Conservation (phyloP, 2,797 vertebrate genomes). For the Sciaenops ocellatus region DNA sequence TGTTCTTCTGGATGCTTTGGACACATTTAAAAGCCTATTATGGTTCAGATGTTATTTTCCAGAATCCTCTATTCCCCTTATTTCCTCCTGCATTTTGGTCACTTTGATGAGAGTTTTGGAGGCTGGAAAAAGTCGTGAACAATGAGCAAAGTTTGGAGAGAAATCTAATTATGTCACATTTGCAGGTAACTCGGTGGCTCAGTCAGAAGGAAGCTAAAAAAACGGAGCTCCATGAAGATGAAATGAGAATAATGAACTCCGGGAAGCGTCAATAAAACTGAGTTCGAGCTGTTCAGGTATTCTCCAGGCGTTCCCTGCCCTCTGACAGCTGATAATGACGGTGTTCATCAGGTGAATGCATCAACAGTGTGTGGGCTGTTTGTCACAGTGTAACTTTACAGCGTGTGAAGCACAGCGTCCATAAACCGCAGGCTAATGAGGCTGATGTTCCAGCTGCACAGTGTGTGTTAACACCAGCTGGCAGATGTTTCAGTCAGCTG, state of each 20-base stretch:
- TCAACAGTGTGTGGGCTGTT: not conserved
- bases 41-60: too few species aligned
- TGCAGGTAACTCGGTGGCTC: not conserved
- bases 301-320: not conserved
- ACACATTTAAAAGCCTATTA: too few species aligned
- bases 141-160: too few species aligned
- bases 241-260: not conserved
- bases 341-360: not conserved
- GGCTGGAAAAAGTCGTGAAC: too few species aligned
- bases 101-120: too few species aligned
- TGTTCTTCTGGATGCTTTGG: not conserved
- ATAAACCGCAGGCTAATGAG: slow-evolving; percentile 32
- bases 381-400: not conserved
- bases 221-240: not conserved
- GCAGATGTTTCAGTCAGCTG: slow-evolving; percentile 18
- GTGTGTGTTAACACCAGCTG: slow-evolving; percentile 17
- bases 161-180: too few species aligned
- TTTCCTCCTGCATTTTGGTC: too few species aligned
- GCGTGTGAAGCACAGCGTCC: not conserved
- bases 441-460: slow-evolving; percentile 35
- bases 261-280: not conserved
- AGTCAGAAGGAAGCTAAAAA: not conserved
- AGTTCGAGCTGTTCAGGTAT: too few species aligned
- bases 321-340: not conserved
- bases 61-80: too few species aligned